A percentile compares a stretch with the other conserved stretches of the same genome.
phyloP scores from a whole-genome alignment of 2,113 vertebrate genomes.

The Oxyura jamaicensis region DNA sequence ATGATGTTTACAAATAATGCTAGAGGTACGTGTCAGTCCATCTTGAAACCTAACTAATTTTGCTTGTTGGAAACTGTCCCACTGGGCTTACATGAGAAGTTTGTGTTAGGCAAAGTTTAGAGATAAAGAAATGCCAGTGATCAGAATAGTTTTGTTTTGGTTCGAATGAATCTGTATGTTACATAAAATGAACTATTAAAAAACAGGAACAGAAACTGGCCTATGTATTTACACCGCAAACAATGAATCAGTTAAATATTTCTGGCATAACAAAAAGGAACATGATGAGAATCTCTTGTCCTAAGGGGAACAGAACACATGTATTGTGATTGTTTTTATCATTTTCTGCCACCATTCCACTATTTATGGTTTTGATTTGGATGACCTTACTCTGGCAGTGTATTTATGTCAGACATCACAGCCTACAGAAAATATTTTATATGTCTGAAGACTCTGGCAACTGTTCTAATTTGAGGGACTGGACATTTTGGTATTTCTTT shows the following conservation, averaged over 20 bases:
- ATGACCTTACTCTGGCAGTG: constrained; percentile 50
- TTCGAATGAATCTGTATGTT: background rate
- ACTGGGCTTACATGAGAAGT: background rate
- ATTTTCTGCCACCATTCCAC: constrained; percentile 51
- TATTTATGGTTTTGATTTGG: constrained; percentile 63
- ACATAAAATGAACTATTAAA: background rate
- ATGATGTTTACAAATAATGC: background rate
- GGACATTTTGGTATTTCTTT: background rate
- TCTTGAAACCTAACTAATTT: background rate
- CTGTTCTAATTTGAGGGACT: background rate
- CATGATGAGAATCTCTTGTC: constrained; percentile 52
- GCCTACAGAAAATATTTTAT: constrained; percentile 63
- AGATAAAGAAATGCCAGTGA: background rate
- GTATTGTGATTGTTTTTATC: constrained; percentile 57
- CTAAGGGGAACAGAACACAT: constrained; percentile 55
- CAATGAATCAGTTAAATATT: constrained; percentile 59
- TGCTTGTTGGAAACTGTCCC: background rate
- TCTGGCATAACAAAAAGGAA: constrained; percentile 56
- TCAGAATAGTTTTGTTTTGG: background rate
- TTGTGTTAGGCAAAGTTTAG: background rate
- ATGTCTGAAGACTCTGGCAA: constrained; percentile 52
- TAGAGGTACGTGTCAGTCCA: background rate
- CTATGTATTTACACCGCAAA: constrained; percentile 28
- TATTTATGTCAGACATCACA: constrained; percentile 55
- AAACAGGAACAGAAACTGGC: constrained; percentile 45